phyloP scores from a whole-genome alignment of 2,797 vertebrate genomes.

The Otolemur crassicaudatus region DNA sequence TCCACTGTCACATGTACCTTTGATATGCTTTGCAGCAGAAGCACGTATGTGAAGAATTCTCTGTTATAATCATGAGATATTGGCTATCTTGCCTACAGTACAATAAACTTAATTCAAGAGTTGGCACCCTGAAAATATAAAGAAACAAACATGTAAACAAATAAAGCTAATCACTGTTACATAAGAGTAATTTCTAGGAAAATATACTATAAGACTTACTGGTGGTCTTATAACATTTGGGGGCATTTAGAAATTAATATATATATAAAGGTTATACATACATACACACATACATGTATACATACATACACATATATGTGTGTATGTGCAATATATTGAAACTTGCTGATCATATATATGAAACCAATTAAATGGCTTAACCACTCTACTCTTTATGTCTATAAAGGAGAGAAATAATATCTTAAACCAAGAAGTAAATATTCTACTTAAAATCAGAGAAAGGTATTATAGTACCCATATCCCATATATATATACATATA shows the following conservation, averaged over 20 bases:
- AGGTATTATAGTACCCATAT: background rate
- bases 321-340: background rate
- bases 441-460: background rate
- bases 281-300: no score
- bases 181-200: background rate
- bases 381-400: background rate
- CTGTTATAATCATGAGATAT: background rate
- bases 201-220: background rate
- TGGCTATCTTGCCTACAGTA: background rate
- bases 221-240: background rate
- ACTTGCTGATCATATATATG: background rate
- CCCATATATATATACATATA: no score
- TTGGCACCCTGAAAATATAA: background rate
- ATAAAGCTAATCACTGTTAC: background rate
- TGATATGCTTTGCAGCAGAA: background rate
- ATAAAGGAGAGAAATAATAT: background rate
- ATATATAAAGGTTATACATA: background rate
- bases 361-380: background rate
- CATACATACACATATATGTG: no score
- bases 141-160: background rate
- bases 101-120: background rate
- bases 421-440: background rate
- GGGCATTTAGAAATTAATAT: background rate
- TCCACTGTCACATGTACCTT: background rate
- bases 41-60: background rate